A percentile compares a stretch with the other conserved stretches of the same genome.
Conservation (phyloP, 2,888 invertebrate species). For the Sminthurinus aureus region DNA sequence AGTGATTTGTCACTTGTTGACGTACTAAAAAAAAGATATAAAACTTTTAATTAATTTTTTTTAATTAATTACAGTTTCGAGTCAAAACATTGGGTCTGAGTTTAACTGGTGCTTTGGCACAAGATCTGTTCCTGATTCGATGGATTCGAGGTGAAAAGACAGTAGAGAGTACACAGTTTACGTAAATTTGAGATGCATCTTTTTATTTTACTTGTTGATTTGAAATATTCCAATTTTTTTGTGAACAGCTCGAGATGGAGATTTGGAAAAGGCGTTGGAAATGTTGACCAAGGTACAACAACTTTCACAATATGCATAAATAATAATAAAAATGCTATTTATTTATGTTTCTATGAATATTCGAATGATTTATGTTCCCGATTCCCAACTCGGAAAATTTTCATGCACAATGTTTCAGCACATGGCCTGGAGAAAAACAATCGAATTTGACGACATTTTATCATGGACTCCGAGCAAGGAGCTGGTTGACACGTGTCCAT, state of each 20-base stretch:
- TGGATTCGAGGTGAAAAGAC: constrained; percentile 7
- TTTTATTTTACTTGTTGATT: not conserved
- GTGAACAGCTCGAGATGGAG: not conserved
- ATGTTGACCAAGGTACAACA: not conserved
- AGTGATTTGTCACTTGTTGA: no score
- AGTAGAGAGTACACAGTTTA: not conserved
- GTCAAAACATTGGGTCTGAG: no score
- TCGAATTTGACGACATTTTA: not conserved
- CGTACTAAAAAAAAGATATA: no score
- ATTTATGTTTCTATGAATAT: not conserved
- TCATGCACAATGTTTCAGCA: not conserved
- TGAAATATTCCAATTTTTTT: not conserved
- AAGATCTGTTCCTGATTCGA: not conserved
- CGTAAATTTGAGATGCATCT: not conserved
- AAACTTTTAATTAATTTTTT: no score
- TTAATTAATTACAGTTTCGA: no score
- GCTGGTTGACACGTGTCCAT: not conserved
- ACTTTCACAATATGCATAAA: not conserved
- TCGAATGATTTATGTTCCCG: not conserved
- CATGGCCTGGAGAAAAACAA: not conserved
- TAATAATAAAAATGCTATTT: not conserved
- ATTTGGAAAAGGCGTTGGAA: not conserved
- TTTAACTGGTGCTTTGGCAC: no score
- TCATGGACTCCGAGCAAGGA: not conserved
- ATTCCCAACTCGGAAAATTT: not conserved